Evolutionary conservation across 2,888 invertebrate species (phyloP).

Genomic region (Apotomis capreana): DNA sequence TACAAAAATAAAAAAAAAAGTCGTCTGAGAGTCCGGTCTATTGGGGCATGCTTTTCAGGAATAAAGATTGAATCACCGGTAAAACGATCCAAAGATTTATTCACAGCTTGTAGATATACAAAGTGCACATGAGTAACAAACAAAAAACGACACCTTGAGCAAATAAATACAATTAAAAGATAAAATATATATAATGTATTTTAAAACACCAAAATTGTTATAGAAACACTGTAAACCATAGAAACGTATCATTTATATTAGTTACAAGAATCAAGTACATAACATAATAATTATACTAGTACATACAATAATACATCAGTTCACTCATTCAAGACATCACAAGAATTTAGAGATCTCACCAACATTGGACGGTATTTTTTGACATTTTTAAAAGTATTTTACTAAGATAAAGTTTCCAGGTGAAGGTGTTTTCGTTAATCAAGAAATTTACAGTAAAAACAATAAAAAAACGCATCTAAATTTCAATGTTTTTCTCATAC

Average conservation of each 20-base stretch:
- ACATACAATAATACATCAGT: conserved; percentile 45
- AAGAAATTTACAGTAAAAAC: not conserved
- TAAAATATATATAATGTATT: conserved; percentile 65
- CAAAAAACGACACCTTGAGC: not conserved
- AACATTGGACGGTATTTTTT: not conserved
- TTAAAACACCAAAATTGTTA: conserved; percentile 68
- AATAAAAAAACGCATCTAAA: not conserved
- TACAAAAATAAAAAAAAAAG: too few species aligned
- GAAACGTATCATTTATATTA: conserved; percentile 72
- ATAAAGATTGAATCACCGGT: too few species aligned
- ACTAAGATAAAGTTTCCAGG: not conserved
- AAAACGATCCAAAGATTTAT: too few species aligned
- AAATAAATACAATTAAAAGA: conserved; percentile 58
- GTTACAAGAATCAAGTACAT: conserved; percentile 61
- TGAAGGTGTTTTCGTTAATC: conserved; percentile 1
- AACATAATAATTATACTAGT: conserved; percentile 57
- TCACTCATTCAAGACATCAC: conserved; percentile 54
- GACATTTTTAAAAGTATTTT: not conserved
- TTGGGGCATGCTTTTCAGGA: too few species aligned
- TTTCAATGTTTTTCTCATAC: not conserved
- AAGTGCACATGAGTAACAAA: too few species aligned
- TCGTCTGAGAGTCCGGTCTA: too few species aligned
- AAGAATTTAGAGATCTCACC: conserved; percentile 51
- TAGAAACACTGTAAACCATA: conserved; percentile 79
- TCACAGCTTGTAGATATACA: too few species aligned